Percentiles rank a stretch among this genome's conserved stretches.
Evolutionary conservation across 2,113 vertebrate genomes (phyloP).

Genomic region (Sitta europaea): DNA sequence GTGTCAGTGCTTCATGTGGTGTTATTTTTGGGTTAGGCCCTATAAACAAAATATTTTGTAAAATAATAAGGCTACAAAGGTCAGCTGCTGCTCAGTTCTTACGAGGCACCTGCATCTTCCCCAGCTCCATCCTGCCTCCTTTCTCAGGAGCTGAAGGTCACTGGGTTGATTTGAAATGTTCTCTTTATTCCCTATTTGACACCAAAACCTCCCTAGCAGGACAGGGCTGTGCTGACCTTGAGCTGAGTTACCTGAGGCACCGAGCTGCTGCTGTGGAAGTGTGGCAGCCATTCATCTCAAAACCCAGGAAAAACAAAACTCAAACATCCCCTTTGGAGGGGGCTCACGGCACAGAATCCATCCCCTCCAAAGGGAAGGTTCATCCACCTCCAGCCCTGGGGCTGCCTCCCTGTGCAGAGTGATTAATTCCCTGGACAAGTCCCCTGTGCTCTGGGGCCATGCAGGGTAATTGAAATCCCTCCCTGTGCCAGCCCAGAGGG

Average conservation of each 20-base stretch:
- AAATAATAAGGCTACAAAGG: neutral
- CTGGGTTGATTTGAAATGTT: neutral
- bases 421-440: neutral
- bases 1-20: rapidly evolving
- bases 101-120: rapidly evolving
- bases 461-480: neutral
- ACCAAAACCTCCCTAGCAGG: neutral
- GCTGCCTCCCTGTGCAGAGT: neutral
- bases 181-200: neutral
- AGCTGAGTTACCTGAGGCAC: neutral
- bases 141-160: neutral
- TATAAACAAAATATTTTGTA: neutral
- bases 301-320: neutral
- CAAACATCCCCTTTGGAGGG: too few relatives aligned
- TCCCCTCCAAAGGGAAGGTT: rapidly evolving
- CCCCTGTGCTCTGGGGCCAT: neutral
- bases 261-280: neutral
- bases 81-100: neutral
- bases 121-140: neutral
- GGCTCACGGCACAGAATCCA: rapidly evolving
- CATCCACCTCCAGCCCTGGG: neutral
- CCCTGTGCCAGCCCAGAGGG: neutral
- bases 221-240: neutral
- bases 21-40: neutral
- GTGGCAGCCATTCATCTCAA: neutral